phyloP scores from a whole-genome alignment of 2,888 invertebrate species.

The Phorcus lineatus region DNA sequence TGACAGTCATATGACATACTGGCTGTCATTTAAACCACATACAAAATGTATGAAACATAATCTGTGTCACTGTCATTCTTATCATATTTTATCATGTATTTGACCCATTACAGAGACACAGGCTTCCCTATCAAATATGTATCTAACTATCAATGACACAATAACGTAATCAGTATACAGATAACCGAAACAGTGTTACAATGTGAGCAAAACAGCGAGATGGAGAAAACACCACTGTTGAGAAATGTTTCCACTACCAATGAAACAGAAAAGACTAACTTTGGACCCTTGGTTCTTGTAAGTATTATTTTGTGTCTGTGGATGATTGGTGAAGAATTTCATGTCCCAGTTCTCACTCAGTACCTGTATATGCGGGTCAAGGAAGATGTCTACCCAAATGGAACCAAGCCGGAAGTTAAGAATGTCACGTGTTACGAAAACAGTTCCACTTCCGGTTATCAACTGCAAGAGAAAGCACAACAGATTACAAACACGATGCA shows the following conservation, averaged over 20 bases:
- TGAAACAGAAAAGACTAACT: background rate
- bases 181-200: too few species aligned
- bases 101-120: too few species aligned
- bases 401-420: background rate
- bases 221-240: background rate
- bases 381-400: background rate
- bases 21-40: too few species aligned
- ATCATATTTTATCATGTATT: too few species aligned
- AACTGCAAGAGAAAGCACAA: slow-evolving; percentile 28
- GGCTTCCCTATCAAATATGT: too few species aligned
- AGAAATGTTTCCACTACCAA: background rate
- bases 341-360: background rate
- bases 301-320: background rate
- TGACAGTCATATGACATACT: too few species aligned
- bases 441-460: background rate
- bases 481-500: slow-evolving; percentile 26
- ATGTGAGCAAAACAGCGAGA: background rate
- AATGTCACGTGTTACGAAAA: slow-evolving; percentile 10
- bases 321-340: background rate
- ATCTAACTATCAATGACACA: too few species aligned
- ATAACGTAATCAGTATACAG: too few species aligned
- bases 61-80: too few species aligned
- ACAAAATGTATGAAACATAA: too few species aligned
- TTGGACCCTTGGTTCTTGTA: background rate
- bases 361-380: background rate